Conservation (phyloP, 2,888 invertebrate species). For the Neoaliturus tenellus region DNA sequence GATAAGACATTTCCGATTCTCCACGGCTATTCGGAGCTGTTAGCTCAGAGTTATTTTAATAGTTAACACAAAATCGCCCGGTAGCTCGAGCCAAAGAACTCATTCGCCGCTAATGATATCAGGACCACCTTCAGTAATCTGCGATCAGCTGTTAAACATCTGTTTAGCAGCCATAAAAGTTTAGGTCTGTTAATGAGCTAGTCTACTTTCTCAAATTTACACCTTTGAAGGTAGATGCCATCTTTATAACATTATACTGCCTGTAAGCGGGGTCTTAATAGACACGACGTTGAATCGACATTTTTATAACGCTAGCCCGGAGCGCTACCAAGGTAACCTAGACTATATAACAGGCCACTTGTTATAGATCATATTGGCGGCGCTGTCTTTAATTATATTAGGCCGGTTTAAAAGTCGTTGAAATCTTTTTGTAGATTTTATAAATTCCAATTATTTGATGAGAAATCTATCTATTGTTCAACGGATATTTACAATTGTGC, state of each 20-base stretch:
- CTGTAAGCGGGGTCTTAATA: not conserved
- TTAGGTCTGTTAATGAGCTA: constrained; percentile 19
- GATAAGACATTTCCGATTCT: too few relatives aligned
- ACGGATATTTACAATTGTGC: too few relatives aligned
- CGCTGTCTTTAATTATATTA: too few relatives aligned
- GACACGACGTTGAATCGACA: constrained; percentile 6
- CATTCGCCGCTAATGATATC: not conserved
- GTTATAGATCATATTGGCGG: too few relatives aligned
- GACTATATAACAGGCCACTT: too few relatives aligned
- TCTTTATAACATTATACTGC: constrained; percentile 21
- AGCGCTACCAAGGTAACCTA: not conserved
- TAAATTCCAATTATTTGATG: too few relatives aligned
- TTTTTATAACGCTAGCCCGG: not conserved
- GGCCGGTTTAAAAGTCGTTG: too few relatives aligned
- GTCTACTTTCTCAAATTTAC: constrained; percentile 26
- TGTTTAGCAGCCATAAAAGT: constrained; percentile 29
- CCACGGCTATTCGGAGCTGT: not conserved
- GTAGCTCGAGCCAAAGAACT: not conserved
- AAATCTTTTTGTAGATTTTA: too few relatives aligned
- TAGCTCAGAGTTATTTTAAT: not conserved
- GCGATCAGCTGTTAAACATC: not conserved
- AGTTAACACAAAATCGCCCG: not conserved
- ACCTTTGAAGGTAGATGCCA: not conserved
- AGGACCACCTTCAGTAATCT: constrained; percentile 5
- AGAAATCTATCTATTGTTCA: too few relatives aligned